Conservation (phyloP, 2,113 vertebrate species). For the Mormoops blainvillei region DNA sequence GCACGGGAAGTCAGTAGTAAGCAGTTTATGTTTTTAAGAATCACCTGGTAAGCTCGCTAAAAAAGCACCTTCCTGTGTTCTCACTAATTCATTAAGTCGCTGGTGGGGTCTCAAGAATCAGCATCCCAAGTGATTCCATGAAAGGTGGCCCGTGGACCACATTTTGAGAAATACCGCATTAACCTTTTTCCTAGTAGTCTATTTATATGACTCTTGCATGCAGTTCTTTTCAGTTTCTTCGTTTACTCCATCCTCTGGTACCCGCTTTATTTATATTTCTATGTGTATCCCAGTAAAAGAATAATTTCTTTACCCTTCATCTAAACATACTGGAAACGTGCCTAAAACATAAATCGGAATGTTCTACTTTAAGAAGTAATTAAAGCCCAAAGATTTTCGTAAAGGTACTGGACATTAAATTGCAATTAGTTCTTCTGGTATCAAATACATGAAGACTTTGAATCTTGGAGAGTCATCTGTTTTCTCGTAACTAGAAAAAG, state of each 20-base stretch:
- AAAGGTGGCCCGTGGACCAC: not conserved
- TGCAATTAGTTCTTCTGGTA: not conserved
- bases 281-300: not conserved
- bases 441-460: not conserved
- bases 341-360: not conserved
- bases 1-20: not conserved
- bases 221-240: not conserved
- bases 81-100: not conserved
- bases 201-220: not conserved
- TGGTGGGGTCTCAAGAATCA: not conserved
- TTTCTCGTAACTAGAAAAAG: not conserved
- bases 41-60: not conserved
- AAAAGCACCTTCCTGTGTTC: not conserved
- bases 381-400: not conserved
- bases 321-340: not conserved
- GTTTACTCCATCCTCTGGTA: not conserved
- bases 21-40: not conserved
- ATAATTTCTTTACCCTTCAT: not conserved
- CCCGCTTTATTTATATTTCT: not conserved
- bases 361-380: not conserved
- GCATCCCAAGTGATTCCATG: not conserved
- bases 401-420: not conserved
- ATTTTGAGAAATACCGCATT: not conserved
- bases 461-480: not conserved
- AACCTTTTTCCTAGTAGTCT: not conserved